Conservation (phyloP, 2,797 vertebrate genomes). For the Notamacropus eugenii region DNA sequence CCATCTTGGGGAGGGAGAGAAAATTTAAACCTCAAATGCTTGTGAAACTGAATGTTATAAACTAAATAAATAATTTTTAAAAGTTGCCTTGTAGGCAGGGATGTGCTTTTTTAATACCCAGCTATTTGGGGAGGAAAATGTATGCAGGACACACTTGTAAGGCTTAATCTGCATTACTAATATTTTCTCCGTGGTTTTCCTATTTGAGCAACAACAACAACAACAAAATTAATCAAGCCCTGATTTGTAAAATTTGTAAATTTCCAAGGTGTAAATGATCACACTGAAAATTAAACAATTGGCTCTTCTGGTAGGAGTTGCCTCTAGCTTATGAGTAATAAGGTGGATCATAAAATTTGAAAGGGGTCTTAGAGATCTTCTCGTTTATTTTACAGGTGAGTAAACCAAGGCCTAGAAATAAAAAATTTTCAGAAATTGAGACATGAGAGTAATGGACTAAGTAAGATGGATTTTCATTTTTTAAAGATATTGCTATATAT, state of each 20-base stretch:
- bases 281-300: neutral
- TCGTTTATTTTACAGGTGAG: neutral
- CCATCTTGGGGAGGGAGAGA: no score
- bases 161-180: neutral
- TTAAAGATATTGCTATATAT: neutral
- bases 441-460: neutral
- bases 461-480: neutral
- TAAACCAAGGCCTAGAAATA: neutral
- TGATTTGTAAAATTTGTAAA: neutral
- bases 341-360: neutral
- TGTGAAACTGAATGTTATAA: no score
- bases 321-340: neutral
- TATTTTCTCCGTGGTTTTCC: neutral
- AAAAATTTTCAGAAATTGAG: neutral
- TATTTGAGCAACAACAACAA: neutral
- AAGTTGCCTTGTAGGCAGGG: neutral
- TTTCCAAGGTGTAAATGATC: neutral
- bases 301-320: neutral
- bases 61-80: no score
- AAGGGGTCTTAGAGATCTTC: neutral
- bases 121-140: neutral
- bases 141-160: neutral
- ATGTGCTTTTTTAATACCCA: neutral
- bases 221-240: neutral
- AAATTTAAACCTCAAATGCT: no score